Evolutionary conservation across 2,888 invertebrate genomes (phyloP).

Genomic region (Chrysolina americana): DNA sequence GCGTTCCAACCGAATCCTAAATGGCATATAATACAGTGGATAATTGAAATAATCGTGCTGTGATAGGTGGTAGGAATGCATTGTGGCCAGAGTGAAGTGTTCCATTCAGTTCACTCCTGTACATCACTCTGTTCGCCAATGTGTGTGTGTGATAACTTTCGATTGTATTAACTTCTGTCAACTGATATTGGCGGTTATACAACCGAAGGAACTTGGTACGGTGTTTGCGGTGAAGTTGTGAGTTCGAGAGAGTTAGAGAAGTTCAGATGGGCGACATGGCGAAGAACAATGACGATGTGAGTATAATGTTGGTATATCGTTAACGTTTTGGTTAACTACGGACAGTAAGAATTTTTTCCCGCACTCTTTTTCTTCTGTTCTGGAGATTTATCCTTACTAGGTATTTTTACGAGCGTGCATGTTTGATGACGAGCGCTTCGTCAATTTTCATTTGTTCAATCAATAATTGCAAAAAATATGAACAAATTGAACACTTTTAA

Average conservation of each 20-base stretch:
- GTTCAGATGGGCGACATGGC: background rate
- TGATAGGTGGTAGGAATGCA: constrained; percentile 23
- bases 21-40: constrained; percentile 40
- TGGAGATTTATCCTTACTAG: too few species aligned
- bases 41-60: constrained; percentile 42
- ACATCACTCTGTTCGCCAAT: constrained; percentile 40
- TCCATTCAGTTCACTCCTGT: constrained; percentile 46
- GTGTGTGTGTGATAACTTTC: constrained; percentile 32
- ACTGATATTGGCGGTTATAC: constrained; percentile 18
- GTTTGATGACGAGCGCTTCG: too few species aligned
- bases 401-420: too few species aligned
- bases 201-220: background rate
- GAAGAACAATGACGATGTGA: constrained; percentile 10
- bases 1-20: constrained; percentile 31
- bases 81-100: constrained; percentile 32
- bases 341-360: too few species aligned
- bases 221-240: constrained; percentile 8
- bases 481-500: too few species aligned
- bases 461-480: too few species aligned
- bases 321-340: too few species aligned
- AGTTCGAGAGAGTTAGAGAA: constrained; percentile 2
- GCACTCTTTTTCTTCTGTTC: too few species aligned
- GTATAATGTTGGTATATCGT: background rate
- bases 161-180: constrained; percentile 13
- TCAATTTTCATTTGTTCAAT: too few species aligned